Base-by-base conservation (phyloP, 2,888 invertebrate species). In the Caenorhabditis imperialis region DNA sequence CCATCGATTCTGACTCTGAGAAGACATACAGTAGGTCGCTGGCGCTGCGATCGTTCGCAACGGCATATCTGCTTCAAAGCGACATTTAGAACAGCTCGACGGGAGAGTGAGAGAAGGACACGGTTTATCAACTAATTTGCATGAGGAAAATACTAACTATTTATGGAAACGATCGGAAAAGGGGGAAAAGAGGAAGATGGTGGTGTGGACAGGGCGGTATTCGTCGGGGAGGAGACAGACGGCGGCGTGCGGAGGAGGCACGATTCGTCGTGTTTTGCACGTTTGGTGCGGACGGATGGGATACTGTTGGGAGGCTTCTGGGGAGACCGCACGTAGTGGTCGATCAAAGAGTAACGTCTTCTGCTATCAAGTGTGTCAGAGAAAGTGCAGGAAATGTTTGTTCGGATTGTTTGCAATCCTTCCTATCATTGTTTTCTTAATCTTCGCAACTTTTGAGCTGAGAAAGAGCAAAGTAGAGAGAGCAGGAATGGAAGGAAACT, bases 191-290 rank as follows among this genome's bases (percentile, higher is more conserved):
- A 51, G 50, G 51, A 67, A 58, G 35, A 67, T 33, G 44, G 44
- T 50, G 67, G 58, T 51, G 57, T 37, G 38, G 54, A 54, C 63
- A 54, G 65, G 55, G 55, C 65, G 65, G 55, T 42, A 54, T 47
- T 55, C 54, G 45, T 45, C 30, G 47, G 27, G 53, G 42, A 40
- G 33, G 63, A 63, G 47, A 42, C 54, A 23, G 63, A 63, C 50
- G 63, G 54, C 57, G 50, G 57, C 44, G 65, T 65, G 65, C 65
- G 65, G n/a, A n/a, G n/a, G n/a, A n/a, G n/a, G n/a, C 65, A 65
- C 65, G 65, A 65, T 57, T 65, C 55, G 44, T 65, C 40, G 48
- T 48, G 50, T 65, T 65, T 65, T 57, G 65, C 65, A 65, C 65
- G 65, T 65, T 54, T 50, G 50, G 55, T 48, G 55, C 10, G 23